Conservation (phyloP, 2,797 vertebrate species). For the Hylomyscus alleni region DNA sequence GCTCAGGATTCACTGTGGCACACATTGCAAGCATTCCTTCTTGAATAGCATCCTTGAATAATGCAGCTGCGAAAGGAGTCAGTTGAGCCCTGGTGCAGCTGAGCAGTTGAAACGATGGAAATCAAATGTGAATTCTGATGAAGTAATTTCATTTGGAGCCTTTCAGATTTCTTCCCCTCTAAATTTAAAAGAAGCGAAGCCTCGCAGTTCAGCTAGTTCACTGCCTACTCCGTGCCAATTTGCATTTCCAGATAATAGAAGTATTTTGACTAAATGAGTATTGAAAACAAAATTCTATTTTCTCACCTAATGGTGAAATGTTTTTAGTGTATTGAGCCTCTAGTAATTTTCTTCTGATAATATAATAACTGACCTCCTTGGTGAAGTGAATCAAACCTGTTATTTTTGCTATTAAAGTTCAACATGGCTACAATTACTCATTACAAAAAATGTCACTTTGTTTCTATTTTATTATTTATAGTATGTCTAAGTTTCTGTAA, state of each 20-base stretch:
- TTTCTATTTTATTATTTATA: slow-evolving; percentile 26
- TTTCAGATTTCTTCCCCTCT: slow-evolving; percentile 76
- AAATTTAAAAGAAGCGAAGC: slow-evolving; percentile 80
- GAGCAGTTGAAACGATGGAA: slow-evolving; percentile 77
- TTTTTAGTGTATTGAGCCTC: slow-evolving; percentile 20
- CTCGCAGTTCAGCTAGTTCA: slow-evolving; percentile 76
- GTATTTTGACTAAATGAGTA: slow-evolving; percentile 70
- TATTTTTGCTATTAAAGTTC: slow-evolving; percentile 59
- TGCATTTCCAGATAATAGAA: slow-evolving; percentile 73
- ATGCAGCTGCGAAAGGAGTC: slow-evolving; percentile 75
- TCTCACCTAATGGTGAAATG: slow-evolving; percentile 59
- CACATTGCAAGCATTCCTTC: slow-evolving; percentile 63
- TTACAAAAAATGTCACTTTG: slow-evolving; percentile 28
- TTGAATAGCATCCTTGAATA: slow-evolving; percentile 80
- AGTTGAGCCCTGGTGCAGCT: slow-evolving; percentile 74
- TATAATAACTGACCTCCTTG: slow-evolving; percentile 61
- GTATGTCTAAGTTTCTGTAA: neutral
- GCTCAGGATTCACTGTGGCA: slow-evolving; percentile 60
- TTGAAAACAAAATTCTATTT: slow-evolving; percentile 74
- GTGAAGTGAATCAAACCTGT: slow-evolving; percentile 45
- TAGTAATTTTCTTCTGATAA: slow-evolving; percentile 62
- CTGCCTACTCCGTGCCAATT: slow-evolving; percentile 62
- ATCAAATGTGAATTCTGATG: slow-evolving; percentile 84
- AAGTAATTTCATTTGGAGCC: slow-evolving; percentile 81
- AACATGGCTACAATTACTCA: slow-evolving; percentile 54